Conservation (phyloP, 2,888 invertebrate genomes). For the Trisateles emortualis region DNA sequence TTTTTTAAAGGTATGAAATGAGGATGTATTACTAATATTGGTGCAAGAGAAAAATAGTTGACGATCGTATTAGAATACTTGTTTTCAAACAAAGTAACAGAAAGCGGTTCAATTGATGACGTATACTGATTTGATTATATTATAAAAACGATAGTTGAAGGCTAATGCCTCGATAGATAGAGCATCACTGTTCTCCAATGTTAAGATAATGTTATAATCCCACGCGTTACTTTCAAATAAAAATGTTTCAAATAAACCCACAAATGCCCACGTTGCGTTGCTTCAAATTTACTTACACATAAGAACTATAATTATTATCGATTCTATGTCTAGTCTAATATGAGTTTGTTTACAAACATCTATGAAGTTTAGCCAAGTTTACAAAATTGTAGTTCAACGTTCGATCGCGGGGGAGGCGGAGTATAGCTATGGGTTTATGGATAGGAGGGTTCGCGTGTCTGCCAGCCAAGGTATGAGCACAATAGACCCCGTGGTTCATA, state of each 20-base stretch:
- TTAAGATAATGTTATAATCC: constrained; percentile 26
- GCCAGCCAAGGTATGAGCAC: constrained; percentile 67
- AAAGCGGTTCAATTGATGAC: not conserved
- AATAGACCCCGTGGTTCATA: constrained; percentile 76
- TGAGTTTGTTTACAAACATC: constrained; percentile 48
- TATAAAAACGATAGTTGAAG: constrained; percentile 5
- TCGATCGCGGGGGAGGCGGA: constrained; percentile 52
- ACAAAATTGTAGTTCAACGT: constrained; percentile 47
- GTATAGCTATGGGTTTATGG: constrained; percentile 62
- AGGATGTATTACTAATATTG: not conserved
- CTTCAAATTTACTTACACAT: constrained; percentile 32
- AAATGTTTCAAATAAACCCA: constrained; percentile 31
- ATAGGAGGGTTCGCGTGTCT: constrained; percentile 80
- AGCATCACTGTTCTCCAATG: constrained; percentile 7
- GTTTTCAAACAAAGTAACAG: constrained; percentile 1
- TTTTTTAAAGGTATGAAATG: not conserved
- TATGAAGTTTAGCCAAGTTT: constrained; percentile 40
- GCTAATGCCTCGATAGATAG: not conserved
- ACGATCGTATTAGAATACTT: not conserved
- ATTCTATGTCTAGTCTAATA: constrained; percentile 26
- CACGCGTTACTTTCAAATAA: constrained; percentile 31
- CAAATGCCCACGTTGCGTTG: constrained; percentile 31
- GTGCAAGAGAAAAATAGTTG: not conserved
- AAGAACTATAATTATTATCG: constrained; percentile 24
- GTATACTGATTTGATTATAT: constrained; percentile 8